Base-by-base conservation (phyloP, 37 sponge, comb jelly and placozoan genomes). In the Hexactinellida sp. region DNA sequence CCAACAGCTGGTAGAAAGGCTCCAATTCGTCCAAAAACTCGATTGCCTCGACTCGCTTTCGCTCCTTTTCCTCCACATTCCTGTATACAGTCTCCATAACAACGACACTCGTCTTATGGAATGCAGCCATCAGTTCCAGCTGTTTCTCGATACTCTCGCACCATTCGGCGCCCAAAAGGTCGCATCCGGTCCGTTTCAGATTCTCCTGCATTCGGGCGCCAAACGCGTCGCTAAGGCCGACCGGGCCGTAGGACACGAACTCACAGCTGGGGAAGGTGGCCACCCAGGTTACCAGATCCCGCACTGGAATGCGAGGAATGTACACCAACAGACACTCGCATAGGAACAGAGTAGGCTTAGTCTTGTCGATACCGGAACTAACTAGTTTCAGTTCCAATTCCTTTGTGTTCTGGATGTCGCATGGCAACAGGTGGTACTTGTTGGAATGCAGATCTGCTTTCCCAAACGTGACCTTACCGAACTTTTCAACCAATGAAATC, bases 11-110 rank as follows among this genome's bases (percentile, higher is more conserved):
- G 9, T 55, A 39, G 38, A 95, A 63, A 54, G 92, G 85, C 41
- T 94, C 92, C 55, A 37, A 54, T 84, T 95, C 96, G 55, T 95
- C 96, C 19, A 95, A 87, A 52, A 95, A 90, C 37, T 95, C 96
- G 21, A 95, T 24, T 35, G 83, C 38, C 84, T 95, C 96, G 36
- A 95, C 90, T 85, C 96, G 21, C 23, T 23, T 55, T 25, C 76
- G 3, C 30, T 63, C 76, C 30, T 63, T 63, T 7, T 38, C 47
- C 5, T 39, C 7, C 24, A 83, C 47, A 13, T 24, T 23, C 47
- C 24, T 83, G 47, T 83, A 83, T 23, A 39, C 84, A 24, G 5
- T 83, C 3, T 83, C 84, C 47, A 38, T 39, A 39, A 24, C 5
- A 83, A 83, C 36, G 28, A 63, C 76, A 63, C 28, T 28, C 34